A percentile compares a stretch with the other conserved stretches of the same genome.
phyloP scores from a whole-genome alignment of 2,113 vertebrate species.

The Hystrix brachyura region DNA sequence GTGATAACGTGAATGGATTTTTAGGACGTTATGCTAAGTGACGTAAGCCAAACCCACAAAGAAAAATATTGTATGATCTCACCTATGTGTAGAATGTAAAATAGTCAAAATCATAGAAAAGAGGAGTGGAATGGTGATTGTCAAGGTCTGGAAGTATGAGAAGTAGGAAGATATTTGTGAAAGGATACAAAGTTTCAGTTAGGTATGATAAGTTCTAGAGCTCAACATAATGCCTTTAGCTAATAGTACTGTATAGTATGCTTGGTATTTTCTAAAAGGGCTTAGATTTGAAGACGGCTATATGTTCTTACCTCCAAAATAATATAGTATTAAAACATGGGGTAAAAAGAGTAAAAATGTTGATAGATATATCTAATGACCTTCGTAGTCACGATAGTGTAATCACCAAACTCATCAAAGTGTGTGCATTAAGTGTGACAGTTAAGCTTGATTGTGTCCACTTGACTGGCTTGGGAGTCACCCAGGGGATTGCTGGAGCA shows the following conservation, averaged over 20 bases:
- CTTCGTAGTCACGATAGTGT: neutral
- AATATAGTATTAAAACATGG: neutral
- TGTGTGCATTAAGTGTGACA: neutral
- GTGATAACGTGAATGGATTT: neutral
- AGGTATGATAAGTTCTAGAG: neutral
- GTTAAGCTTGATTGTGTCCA: too few species aligned
- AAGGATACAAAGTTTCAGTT: neutral
- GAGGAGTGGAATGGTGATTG: neutral
- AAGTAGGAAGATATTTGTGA: neutral
- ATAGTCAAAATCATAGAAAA: neutral
- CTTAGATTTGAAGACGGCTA: neutral
- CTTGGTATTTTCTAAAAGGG: neutral
- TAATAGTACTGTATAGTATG: neutral
- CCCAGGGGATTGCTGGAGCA: neutral
- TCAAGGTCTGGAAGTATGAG: neutral
- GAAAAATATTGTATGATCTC: neutral
- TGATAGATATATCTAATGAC: neutral
- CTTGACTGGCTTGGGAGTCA: too few species aligned
- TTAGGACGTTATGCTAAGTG: neutral
- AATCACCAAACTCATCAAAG: neutral
- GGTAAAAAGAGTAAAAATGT: neutral
- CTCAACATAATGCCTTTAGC: neutral
- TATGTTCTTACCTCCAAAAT: neutral
- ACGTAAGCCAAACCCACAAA: neutral
- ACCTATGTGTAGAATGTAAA: neutral